Evolutionary conservation across 2,113 vertebrate species (phyloP).

Genomic region (Neopipo cinnamomea): DNA sequence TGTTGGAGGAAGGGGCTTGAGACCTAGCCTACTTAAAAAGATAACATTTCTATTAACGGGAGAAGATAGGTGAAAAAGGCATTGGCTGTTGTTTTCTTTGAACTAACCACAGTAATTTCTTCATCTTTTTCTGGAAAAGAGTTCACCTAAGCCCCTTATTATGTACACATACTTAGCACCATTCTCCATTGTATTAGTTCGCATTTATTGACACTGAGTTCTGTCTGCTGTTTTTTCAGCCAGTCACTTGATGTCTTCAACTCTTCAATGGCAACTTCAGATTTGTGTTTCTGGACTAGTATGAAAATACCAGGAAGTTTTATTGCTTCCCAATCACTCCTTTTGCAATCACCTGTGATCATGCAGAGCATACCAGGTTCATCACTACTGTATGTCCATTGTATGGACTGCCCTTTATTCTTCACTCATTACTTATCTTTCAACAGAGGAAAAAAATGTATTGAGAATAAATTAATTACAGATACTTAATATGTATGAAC

Average conservation of each 20-base stretch:
- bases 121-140: neutral
- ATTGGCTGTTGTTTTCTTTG: neutral
- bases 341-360: neutral
- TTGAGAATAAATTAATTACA: neutral
- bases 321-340: neutral
- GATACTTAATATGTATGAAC: neutral
- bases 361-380: neutral
- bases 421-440: neutral
- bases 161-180: neutral
- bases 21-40: neutral
- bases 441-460: neutral
- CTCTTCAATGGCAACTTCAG: neutral
- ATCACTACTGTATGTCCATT: neutral
- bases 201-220: neutral
- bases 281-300: neutral
- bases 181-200: neutral
- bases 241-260: neutral
- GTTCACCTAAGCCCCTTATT: neutral
- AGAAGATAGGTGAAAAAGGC: neutral
- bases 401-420: neutral
- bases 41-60: neutral
- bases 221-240: neutral
- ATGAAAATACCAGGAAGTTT: neutral
- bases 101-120: neutral
- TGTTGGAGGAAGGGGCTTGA: neutral